Base-by-base conservation (phyloP, 1,140 invertebrate species). In the Drosophila lacertosa region DNA sequence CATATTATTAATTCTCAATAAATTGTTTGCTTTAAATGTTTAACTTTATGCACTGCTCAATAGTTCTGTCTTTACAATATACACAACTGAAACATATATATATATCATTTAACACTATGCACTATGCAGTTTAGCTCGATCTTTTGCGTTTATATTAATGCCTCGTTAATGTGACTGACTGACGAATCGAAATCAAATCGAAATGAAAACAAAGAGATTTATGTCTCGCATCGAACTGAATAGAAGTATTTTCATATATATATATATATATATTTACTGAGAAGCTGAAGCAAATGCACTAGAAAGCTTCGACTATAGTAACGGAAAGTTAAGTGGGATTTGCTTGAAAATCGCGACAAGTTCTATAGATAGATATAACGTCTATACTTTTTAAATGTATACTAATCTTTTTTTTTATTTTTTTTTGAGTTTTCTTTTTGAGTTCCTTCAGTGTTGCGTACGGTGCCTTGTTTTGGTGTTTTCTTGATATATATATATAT, bases 1-100 rank as follows among this genome's bases (percentile, higher is more conserved):
- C 42, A 68, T 68, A 75, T 70, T 86, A 70, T 77, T 86, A 86
- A 88, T 86, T 83, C 33, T 79, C 77, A 88, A 88, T 89, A 89
- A 89, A 77, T 86, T 74, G 40, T 81, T 86, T 63, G 54, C 22
- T 20, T 89, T 89, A 80, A 83, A 83, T 89, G 84, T 84, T 89
- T 88, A 89, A 89, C 76, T 89, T 89, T 89, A 89, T 80, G 70
- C 45, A 69, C 65, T 78, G 66, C 75, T 69, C 65, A 65, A 69
- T 67, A 73, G 65, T 84, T 83, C 60, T 69, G 47, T 57, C 62
- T 88, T 88, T 88, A 88, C 77, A 88, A 88, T 88, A 72, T 88
- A 88, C 82, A 88, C 83, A 88, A 88, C 82, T 81, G 82, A 88
- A 88, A 64, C n/a, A n/a, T n/a, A n/a, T n/a, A n/a, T n/a, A n/a